Conservation (phyloP, 2,113 vertebrate species). For the Pygathrix nemaeus region DNA sequence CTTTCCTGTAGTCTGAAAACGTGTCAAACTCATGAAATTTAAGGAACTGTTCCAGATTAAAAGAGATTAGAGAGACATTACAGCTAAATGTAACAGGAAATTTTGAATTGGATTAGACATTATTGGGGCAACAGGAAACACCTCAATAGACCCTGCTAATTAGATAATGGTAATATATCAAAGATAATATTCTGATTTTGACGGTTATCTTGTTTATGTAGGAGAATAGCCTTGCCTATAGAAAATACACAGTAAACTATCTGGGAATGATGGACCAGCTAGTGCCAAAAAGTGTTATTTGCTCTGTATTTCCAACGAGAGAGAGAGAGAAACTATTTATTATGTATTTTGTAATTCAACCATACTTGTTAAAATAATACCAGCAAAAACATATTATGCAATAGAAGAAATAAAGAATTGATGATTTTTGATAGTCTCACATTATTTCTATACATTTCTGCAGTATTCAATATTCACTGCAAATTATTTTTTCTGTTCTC, state of each 20-base stretch:
- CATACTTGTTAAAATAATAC: neutral
- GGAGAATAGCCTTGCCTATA: neutral
- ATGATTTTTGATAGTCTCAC: neutral
- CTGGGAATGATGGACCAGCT: neutral
- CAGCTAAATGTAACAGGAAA: neutral
- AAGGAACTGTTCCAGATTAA: neutral
- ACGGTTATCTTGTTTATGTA: neutral
- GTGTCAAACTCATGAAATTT: neutral
- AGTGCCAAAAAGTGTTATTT: neutral
- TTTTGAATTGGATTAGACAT: neutral
- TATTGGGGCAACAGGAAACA: neutral
- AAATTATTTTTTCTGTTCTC: neutral
- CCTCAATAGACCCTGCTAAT: neutral
- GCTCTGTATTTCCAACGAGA: neutral
- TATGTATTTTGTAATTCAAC: neutral
- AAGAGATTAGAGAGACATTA: neutral
- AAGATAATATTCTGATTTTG: neutral
- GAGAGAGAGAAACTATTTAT: neutral
- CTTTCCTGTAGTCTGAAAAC: neutral
- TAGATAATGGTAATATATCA: neutral
- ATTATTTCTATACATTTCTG: neutral
- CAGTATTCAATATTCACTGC: neutral
- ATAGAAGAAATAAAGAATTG: neutral
- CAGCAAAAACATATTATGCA: neutral
- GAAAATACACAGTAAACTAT: neutral